These are phyloP conservation scores for Cylindroiulus punctatus DNA, from an alignment of 2,888 invertebrate genomes.

Conservation along the genomic window DNA sequence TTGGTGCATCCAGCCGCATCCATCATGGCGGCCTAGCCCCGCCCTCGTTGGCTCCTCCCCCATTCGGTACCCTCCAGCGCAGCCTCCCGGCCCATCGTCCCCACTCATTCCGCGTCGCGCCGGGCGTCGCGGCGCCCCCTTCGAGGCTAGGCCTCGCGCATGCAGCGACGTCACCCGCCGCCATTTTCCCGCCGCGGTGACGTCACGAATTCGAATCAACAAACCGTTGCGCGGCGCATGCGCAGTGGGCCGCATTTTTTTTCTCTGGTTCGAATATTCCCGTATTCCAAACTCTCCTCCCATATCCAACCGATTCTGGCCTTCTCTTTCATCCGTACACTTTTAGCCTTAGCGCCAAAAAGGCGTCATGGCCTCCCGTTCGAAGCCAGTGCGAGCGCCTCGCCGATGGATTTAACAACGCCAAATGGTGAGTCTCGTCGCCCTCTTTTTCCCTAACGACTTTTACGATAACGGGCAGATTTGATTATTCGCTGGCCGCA, in stretches of 20 bases:
- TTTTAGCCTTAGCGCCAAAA: neutral
- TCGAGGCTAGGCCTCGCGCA: too few species aligned
- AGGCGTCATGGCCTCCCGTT: conserved; percentile 12
- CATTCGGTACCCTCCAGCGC: too few species aligned
- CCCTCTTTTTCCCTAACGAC: neutral
- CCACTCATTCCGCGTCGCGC: too few species aligned
- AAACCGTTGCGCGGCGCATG: neutral
- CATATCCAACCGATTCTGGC: neutral
- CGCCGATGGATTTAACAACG: neutral
- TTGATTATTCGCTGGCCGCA: too few species aligned
- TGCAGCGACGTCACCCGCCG: neutral
- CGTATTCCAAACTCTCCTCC: neutral
- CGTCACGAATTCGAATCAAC: neutral
- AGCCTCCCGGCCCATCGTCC: too few species aligned
- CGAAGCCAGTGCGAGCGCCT: neutral
- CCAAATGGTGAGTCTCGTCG: neutral
- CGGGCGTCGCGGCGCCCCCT: too few species aligned
- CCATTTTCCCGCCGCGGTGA: neutral
- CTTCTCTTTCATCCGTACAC: conserved; percentile 4
- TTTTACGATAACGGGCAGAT: neutral
- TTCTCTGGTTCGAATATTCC: neutral
- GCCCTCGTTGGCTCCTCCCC: too few species aligned
- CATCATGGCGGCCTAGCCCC: too few species aligned
- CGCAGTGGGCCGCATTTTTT: neutral
- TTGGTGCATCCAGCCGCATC: too few species aligned